A percentile compares a stretch with the other conserved stretches of the same genome.
These are phyloP conservation scores for Ypsolopha scabrella DNA, from an alignment of 2,888 invertebrate genomes.

Conservation along the genomic window DNA sequence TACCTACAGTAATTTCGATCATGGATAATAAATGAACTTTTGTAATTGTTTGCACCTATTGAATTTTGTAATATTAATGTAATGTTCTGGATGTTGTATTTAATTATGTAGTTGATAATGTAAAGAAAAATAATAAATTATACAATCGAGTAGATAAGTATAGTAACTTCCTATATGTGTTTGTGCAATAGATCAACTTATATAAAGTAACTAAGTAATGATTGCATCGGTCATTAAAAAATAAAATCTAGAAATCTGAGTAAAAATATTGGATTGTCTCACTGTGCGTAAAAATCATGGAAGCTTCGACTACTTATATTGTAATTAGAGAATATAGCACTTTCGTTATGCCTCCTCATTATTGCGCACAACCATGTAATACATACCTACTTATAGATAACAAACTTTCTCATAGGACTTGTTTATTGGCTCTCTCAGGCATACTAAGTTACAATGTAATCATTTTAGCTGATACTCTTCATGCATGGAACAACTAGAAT, in stretches of 20 bases:
- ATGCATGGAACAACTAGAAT: neutral
- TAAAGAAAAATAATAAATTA: slow-evolving; percentile 56
- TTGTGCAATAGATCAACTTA: slow-evolving; percentile 58
- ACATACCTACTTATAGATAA: slow-evolving; percentile 15
- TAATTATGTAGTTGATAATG: slow-evolving; percentile 61
- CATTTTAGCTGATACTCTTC: slow-evolving; percentile 8
- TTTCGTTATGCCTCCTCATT: slow-evolving; percentile 44
- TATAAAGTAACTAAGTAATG: slow-evolving; percentile 29
- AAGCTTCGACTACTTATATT: slow-evolving; percentile 57
- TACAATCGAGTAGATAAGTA: slow-evolving; percentile 54
- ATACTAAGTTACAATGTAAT: slow-evolving; percentile 41
- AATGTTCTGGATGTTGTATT: slow-evolving; percentile 66
- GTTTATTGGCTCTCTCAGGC: slow-evolving; percentile 38
- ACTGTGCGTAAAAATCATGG: slow-evolving; percentile 49
- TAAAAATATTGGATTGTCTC: slow-evolving; percentile 36
- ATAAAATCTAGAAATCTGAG: neutral
- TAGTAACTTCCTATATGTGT: slow-evolving; percentile 56
- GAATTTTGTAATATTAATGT: slow-evolving; percentile 64
- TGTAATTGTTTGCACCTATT: slow-evolving; percentile 63
- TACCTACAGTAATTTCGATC: slow-evolving; percentile 34
- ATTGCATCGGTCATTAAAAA: slow-evolving; percentile 22
- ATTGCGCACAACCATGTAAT: slow-evolving; percentile 42
- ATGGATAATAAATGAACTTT: slow-evolving; percentile 38
- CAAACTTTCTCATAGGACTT: slow-evolving; percentile 28
- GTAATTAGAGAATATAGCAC: slow-evolving; percentile 59